phyloP scores from a whole-genome alignment of 2,888 invertebrate species.

The Heliconius ethilla region DNA sequence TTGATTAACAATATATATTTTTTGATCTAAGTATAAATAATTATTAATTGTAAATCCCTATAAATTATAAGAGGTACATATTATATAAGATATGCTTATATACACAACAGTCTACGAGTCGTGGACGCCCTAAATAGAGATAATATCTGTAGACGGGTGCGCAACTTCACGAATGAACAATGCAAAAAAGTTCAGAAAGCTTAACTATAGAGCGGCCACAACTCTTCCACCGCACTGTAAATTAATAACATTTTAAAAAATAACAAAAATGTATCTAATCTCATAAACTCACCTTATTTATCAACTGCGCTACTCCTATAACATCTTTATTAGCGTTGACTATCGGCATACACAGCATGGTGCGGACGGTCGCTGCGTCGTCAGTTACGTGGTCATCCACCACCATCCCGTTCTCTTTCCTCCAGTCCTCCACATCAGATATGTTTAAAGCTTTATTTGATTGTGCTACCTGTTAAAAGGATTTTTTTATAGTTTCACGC shows the following conservation, averaged over 20 bases:
- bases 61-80: too few relatives aligned
- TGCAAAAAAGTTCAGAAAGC: too few relatives aligned
- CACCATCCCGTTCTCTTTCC: constrained; percentile 84
- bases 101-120: too few relatives aligned
- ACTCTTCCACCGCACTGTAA: too few relatives aligned
- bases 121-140: too few relatives aligned
- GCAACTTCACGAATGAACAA: too few relatives aligned
- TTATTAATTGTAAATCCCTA: too few relatives aligned
- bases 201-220: too few relatives aligned
- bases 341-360: constrained; percentile 96
- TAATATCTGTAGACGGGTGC: too few relatives aligned
- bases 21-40: too few relatives aligned
- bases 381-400: constrained; percentile 65
- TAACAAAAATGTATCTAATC: not conserved
- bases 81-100: too few relatives aligned
- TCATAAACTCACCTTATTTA: constrained; percentile 87
- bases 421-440: constrained; percentile 91
- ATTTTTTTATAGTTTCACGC: not conserved
- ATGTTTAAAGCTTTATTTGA: constrained; percentile 95
- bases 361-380: constrained; percentile 87
- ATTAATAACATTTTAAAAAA: not conserved
- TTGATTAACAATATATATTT: too few relatives aligned
- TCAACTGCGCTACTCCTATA: constrained; percentile 95
- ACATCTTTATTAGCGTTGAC: constrained; percentile 93
- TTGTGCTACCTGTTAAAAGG: constrained; percentile 87